These are phyloP conservation scores for Drosophila dives DNA, from an alignment of 2,888 invertebrate species.

Conservation along the genomic window DNA sequence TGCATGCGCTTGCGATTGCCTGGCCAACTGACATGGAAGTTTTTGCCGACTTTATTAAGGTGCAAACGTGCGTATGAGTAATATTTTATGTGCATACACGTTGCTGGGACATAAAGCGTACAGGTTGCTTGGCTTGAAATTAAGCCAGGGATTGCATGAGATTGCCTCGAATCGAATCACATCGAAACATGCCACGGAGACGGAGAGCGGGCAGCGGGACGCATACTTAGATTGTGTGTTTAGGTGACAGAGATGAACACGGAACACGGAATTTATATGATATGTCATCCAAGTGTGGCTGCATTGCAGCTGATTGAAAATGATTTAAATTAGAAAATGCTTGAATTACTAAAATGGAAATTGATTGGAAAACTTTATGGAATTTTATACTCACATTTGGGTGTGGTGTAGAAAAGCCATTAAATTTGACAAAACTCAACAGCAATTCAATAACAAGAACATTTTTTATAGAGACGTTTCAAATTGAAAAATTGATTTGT, in stretches of 20 bases:
- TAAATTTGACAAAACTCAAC: neutral
- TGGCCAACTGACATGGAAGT: slow-evolving; percentile 47
- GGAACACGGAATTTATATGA: slow-evolving; percentile 14
- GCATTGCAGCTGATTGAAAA: slow-evolving; percentile 27
- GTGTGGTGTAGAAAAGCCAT: neutral
- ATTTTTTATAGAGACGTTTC: neutral
- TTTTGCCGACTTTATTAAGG: slow-evolving; percentile 45
- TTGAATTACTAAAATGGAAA: slow-evolving; percentile 21
- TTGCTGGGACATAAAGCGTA: slow-evolving; percentile 4
- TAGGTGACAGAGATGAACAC: slow-evolving; percentile 17
- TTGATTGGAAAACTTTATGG: slow-evolving; percentile 20
- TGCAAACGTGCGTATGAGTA: slow-evolving; percentile 62
- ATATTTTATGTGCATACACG: slow-evolving; percentile 41
- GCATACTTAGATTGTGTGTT: slow-evolving; percentile 24
- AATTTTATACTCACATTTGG: neutral
- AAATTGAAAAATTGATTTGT: neutral
- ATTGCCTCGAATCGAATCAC: slow-evolving; percentile 32
- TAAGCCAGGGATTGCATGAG: slow-evolving; percentile 34
- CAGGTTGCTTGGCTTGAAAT: slow-evolving; percentile 33
- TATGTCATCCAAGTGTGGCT: slow-evolving; percentile 6
- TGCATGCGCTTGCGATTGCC: slow-evolving; percentile 39
- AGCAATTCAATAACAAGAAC: neutral
- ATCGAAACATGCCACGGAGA: slow-evolving; percentile 10
- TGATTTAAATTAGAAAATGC: slow-evolving; percentile 32
- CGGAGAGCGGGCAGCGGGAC: too few species aligned